Evolutionary conservation across 2,113 vertebrate genomes (phyloP).

Genomic region (Phycodurus eques): DNA sequence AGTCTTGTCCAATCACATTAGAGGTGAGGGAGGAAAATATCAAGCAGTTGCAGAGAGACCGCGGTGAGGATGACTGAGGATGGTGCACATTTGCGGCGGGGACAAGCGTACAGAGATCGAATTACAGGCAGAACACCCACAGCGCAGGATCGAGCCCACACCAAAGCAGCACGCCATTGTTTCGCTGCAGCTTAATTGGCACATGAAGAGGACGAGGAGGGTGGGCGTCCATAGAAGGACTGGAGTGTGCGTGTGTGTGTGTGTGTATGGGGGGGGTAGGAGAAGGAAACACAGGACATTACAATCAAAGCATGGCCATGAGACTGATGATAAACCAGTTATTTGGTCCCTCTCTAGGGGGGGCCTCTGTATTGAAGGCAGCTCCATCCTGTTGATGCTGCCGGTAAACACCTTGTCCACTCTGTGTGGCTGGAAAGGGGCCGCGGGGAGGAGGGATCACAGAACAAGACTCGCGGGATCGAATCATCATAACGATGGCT

Average conservation of each 20-base stretch:
- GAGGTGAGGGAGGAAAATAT: slow-evolving; percentile 19
- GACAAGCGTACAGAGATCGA: slow-evolving; percentile 51
- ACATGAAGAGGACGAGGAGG: slow-evolving; percentile 76
- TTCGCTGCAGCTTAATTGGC: slow-evolving; percentile 93
- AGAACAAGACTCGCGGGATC: slow-evolving; percentile 74
- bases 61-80: slow-evolving; percentile 27
- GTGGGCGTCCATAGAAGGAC: slow-evolving; percentile 64
- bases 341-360: slow-evolving; percentile 73
- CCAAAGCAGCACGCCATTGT: slow-evolving; percentile 87
- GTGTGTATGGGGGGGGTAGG: slow-evolving; percentile 36
- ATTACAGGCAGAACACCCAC: slow-evolving; percentile 89
- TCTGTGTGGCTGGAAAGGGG: slow-evolving; percentile 23
- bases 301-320: slow-evolving; percentile 83
- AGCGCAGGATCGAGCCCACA: slow-evolving; percentile 84
- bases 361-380: slow-evolving; percentile 76
- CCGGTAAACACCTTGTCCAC: slow-evolving; percentile 75
- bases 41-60: slow-evolving; percentile 26
- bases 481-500: slow-evolving; percentile 74
- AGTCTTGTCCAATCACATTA: slow-evolving; percentile 14
- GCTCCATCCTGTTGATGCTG: slow-evolving; percentile 80
- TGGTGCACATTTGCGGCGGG: slow-evolving; percentile 58
- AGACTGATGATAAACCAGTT: slow-evolving; percentile 82
- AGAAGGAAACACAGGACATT: slow-evolving; percentile 89
- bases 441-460: slow-evolving; percentile 47
- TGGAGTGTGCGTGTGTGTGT: slow-evolving; percentile 24